Conservation (phyloP, 2,113 vertebrate genomes). For the Talpa occidentalis region DNA sequence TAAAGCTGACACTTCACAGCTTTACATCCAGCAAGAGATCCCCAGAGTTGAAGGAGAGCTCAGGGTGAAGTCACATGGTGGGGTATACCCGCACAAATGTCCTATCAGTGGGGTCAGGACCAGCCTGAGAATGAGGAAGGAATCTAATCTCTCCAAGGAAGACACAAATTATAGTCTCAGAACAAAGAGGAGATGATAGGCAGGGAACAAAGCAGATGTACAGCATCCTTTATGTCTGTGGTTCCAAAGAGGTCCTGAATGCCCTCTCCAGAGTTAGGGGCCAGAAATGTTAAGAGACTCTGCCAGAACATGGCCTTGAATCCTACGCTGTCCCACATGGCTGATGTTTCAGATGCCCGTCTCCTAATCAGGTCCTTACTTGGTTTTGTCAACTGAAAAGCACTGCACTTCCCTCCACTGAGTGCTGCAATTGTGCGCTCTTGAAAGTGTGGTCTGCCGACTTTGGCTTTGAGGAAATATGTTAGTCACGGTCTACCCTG, state of each 20-base stretch:
- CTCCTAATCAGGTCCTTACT: not conserved
- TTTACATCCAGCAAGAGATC: not conserved
- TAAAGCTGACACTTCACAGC: not conserved
- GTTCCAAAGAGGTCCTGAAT: not conserved
- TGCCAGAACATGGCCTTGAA: not conserved
- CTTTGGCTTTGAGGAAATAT: not conserved
- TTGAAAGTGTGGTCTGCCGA: not conserved
- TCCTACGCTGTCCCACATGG: not conserved
- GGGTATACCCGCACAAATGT: no score
- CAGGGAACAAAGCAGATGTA: not conserved
- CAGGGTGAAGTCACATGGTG: not conserved
- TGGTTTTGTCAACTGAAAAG: not conserved
- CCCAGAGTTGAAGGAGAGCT: not conserved
- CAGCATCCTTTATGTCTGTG: not conserved
- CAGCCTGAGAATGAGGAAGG: not conserved
- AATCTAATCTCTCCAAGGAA: not conserved
- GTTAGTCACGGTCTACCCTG: not conserved
- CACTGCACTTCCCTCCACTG: not conserved
- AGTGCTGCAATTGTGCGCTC: not conserved
- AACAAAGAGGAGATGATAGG: not conserved
- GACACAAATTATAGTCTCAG: not conserved
- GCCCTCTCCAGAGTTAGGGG: not conserved
- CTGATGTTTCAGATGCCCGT: not conserved
- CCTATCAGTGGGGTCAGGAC: not conserved
- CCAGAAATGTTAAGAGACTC: not conserved